Conservation (phyloP, 2,797 vertebrate species). For the Pterois miles region DNA sequence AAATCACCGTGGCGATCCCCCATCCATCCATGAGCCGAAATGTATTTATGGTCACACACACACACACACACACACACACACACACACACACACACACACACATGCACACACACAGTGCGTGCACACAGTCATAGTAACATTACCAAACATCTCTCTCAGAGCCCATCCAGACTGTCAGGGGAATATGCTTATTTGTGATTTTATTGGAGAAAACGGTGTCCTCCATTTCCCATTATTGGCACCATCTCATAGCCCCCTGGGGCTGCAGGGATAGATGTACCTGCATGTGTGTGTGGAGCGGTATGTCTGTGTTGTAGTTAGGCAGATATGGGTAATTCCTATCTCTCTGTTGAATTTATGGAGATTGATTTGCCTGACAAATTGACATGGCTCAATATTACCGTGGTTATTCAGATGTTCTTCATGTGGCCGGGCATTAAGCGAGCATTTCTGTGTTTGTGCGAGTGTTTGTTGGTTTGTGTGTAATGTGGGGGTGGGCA, state of each 20-base stretch:
- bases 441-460: constrained; percentile 6
- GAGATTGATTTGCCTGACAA: constrained; percentile 41
- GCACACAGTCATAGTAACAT: constrained; percentile 52
- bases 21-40: constrained; percentile 62
- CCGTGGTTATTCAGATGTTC: constrained; percentile 13
- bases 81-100: constrained; percentile 32
- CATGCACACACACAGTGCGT: constrained; percentile 33
- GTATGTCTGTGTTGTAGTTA: neutral
- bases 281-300: neutral
- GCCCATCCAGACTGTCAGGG: constrained; percentile 65
- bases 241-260: constrained; percentile 50
- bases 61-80: neutral
- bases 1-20: constrained; percentile 80
- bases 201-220: constrained; percentile 74
- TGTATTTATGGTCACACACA: constrained; percentile 58
- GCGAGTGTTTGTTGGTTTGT: constrained; percentile 9
- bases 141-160: constrained; percentile 57
- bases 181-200: constrained; percentile 79
- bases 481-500: constrained; percentile 15
- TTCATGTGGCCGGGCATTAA: constrained; percentile 6
- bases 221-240: constrained; percentile 76
- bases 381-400: constrained; percentile 38
- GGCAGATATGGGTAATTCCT: constrained; percentile 18
- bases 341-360: constrained; percentile 29
- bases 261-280: constrained; percentile 23